Base-by-base conservation (phyloP, 2,888 invertebrate genomes). In the Tetranychus truncatus region DNA sequence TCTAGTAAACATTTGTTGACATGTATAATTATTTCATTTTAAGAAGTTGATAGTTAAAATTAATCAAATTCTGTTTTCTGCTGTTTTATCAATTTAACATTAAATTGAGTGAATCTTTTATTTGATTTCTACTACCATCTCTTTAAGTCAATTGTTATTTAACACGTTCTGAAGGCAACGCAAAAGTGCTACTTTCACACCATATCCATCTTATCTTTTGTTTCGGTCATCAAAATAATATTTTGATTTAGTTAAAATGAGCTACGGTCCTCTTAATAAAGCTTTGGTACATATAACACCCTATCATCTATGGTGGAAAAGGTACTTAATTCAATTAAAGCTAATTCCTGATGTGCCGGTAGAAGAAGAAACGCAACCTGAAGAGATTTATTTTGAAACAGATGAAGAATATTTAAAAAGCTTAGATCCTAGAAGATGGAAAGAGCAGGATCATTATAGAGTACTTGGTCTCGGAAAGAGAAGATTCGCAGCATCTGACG, bases 371-470 rank as follows among this genome's bases (percentile, higher is more conserved):
- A 3, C 55, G 9, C 9, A 55, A 55, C 15, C 55, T 15, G 55
- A 69, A 21, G 11, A 21, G 1, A 20, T 69, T 7, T 20, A 20
- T 69, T 20, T 24, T 69, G 69, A 24, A 24, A 24, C 20, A 1
- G 67, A 74, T 66, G 87, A 92, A 9, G 87, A 88, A 76, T 92
- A 91, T 82, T 85, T 96, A 77, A 86, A 91, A 78, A 91, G 91
- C 77, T 85, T 96, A 78, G 92, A 96, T 84, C 96, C 96, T 3
- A 94, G 91, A 83, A 91, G 94, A 81, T 97, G 95, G 95, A 96
- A 95, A 83, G 85, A 91, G 80, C 96, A 97, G 84, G 97, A 97
- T 83, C 97, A 97, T 83, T 97, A 97, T 84, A 90, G 90, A 66
- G 95, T 99, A 20, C 85, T 99, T 77, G 97, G 99, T 74, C 87